These are phyloP conservation scores for Timandra comae DNA, from an alignment of 2,888 invertebrate species.

Conservation along the genomic window DNA sequence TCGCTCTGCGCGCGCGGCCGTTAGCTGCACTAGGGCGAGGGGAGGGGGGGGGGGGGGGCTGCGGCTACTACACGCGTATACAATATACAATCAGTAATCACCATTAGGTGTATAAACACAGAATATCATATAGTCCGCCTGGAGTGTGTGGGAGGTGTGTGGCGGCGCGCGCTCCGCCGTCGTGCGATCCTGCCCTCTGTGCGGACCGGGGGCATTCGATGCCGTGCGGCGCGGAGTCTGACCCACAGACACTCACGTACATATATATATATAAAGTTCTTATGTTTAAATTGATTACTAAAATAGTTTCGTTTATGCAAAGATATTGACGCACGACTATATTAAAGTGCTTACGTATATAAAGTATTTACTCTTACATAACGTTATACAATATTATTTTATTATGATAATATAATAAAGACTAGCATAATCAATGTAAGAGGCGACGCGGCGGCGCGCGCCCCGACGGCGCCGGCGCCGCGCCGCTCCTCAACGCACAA, in stretches of 20 bases:
- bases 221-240: too few relatives aligned
- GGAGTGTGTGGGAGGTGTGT: neutral
- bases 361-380: slow-evolving; percentile 43
- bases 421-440: slow-evolving; percentile 67
- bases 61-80: neutral
- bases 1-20: slow-evolving; percentile 7
- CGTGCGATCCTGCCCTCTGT: neutral
- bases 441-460: neutral
- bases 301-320: slow-evolving; percentile 36
- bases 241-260: too few relatives aligned
- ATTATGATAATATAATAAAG: slow-evolving; percentile 59
- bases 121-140: neutral
- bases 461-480: neutral
- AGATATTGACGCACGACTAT: slow-evolving; percentile 41
- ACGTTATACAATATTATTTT: slow-evolving; percentile 41
- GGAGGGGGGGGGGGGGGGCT: neutral
- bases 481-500: slow-evolving; percentile 15
- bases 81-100: neutral
- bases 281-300: slow-evolving; percentile 46
- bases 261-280: slow-evolving; percentile 38
- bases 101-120: neutral
- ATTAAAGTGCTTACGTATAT: slow-evolving; percentile 54
- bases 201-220: slow-evolving; percentile 12
- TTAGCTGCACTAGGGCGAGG: neutral
- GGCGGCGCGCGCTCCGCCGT: neutral